Base-by-base conservation (phyloP, 2,113 vertebrate species). In the Phaethon lepturus region DNA sequence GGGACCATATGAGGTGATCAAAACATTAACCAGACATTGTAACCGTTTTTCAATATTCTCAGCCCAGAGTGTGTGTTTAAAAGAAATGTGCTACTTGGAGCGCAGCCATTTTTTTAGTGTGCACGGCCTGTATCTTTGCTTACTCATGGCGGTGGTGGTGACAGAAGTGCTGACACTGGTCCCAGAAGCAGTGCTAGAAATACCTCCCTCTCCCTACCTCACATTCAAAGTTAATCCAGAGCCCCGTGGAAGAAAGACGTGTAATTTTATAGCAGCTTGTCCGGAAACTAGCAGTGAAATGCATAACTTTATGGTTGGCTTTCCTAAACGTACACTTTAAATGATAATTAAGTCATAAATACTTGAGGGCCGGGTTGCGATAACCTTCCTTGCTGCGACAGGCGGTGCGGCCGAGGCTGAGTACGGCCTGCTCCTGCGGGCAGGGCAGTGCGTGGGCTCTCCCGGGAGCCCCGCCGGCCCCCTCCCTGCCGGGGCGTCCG, bases 21-120 rank as follows among this genome's bases (percentile, higher is more conserved):
- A 95, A 98, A 98, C 92, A 94, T 83, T 97, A 98, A 97, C 97
- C 97, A 98, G 98, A 97, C 97, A 82, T 91, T 88, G 80, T 93
- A 93, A 77, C 72, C 42, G 10, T 94, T 97, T 98, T 96, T 95
- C 94, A 97, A 95, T 96, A 96, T 95, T 90, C 93, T 97, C 85
- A 93, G 71, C 56, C 59, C n/a, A 11, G 60, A 97, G 93, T 84
- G 74, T 91, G 94, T 93, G 84, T 95, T 98, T 97, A 95, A 96
- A 94, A 96, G 78, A 97, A 97, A 97, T 96, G 95, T 96, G 74
- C 82, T 95, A 78, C 80, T 97, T 98, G 98, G 97, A 98, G 56
- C 89, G 82, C 80, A 98, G 97, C 90, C 96, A 92, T 92, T 94
- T 84, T 76, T 66, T 67, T 17, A 73, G 77, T 68, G 76, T 80